Evolutionary conservation across 2,797 vertebrate species (phyloP), one percentile per base, ranked within the genome.

Genomic region (Crenichthys baileyi): DNA sequence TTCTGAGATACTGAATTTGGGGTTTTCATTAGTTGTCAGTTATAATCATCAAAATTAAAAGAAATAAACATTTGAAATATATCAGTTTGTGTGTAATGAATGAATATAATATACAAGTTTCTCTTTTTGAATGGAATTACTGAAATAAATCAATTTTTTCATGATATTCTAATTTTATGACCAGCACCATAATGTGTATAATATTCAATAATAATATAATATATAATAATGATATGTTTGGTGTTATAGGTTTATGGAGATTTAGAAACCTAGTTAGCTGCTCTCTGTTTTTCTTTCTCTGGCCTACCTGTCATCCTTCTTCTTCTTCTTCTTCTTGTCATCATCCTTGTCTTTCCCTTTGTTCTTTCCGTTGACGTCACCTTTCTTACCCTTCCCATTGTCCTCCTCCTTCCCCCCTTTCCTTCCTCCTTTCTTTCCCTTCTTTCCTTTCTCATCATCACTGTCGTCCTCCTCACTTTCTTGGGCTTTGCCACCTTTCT

Each of bases 381-480:
- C 91, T n/a, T 93, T 97, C 87, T 94, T 96, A 80, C 80, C 87
- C 11, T 89, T 95, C 70, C 83, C 95, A 73, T 90, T 88, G 39
- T 90, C 85, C 22, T 90, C 91, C 3, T 92, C 87, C 70, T 93
- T 91, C 74, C 83, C 85, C 72, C 88, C 88, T 73, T 92, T 94
- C 81, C 82, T 93, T 55, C 82, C 87, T 80, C 90, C 92, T 77
- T 77, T 94, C 70, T 60, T 88, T 63, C 89, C 89, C 41, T 86
- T 95, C 75, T 83, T 89, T 15, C 71, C 81, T 79, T 91, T 91
- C 68, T 85, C 94, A 11, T 5, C 86, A 0, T 93, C 94, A 5
- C 93, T 95, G 58, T 91, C 90, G 8, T 91, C 90, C n/a, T 93
- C 90, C 15, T 93, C 82, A 5, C 90, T 93, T 65, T 91, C 92